Base-by-base conservation (phyloP, 2,888 invertebrate genomes). In the Auanema freiburgensis region DNA sequence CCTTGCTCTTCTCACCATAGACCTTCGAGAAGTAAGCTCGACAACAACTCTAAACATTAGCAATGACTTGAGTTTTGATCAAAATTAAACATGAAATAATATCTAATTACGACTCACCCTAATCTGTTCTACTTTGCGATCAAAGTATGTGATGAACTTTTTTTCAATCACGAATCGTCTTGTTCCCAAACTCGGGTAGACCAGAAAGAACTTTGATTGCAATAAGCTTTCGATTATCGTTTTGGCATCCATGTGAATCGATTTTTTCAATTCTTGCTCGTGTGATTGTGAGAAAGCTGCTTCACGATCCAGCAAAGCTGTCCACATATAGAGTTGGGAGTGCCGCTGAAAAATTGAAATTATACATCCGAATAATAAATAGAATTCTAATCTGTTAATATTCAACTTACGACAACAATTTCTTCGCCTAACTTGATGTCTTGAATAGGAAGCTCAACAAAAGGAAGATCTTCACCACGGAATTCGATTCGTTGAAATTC, bases 41-140 rank as follows among this genome's bases (percentile, higher is more conserved):
- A 43, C 59, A 63, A 33, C 33, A 64, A 63, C 46, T 64, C 64
- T 64, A 53, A 64, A 64, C 55, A 62, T 63, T 60, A 63, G 52
- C n/a, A n/a, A n/a, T 55, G 40, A 14, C 41, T n/a, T n/a, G n/a
- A n/a, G n/a, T n/a, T n/a, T n/a, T n/a, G n/a, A n/a, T n/a, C 63
- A 41, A 63, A 54, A 54, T 56, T 57, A 61, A 65, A 56, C 56
- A n/a, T 53, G 53, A 53, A n/a, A n/a, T n/a, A n/a, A n/a, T n/a
- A n/a, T n/a, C n/a, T n/a, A n/a, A n/a, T n/a, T n/a, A n/a, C n/a
- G 61, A 65, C 65, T 65, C 50, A 65, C 65, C 65, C 43, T 65
- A 23, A 65, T 65, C 42, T 54, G 55, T 63, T 63, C 56, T 23
- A 63, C 55, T 50, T 65, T 61, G 23, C 64, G 64, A 64, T 64